A percentile compares a stretch with the other conserved stretches of the same genome.
Evolutionary conservation across 1,140 invertebrate species (phyloP).

Genomic region (Pemphigus obesinymphae): DNA sequence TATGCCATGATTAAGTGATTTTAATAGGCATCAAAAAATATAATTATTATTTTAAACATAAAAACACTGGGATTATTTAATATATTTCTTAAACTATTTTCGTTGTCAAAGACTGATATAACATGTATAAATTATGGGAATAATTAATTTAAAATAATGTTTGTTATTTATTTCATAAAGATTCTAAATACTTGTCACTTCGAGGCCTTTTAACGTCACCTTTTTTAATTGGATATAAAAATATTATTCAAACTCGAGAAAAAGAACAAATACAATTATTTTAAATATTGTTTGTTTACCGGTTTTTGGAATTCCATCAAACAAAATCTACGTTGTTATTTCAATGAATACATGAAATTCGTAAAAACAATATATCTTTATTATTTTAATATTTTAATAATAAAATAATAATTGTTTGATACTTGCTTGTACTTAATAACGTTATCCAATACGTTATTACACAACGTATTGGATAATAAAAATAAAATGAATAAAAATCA

Average conservation of each 20-base stretch:
- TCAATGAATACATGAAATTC: background rate
- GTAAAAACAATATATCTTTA: background rate
- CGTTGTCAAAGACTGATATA: no score
- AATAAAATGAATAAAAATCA: background rate
- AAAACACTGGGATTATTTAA: no score
- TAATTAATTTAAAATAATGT: no score
- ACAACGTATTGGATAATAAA: background rate
- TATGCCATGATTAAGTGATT: no score
- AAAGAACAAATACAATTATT: background rate
- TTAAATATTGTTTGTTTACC: background rate
- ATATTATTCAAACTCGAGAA: background rate
- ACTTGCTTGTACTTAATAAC: background rate
- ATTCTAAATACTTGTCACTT: no score
- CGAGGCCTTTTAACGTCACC: background rate
- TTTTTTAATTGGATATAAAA: background rate
- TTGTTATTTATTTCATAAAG: no score
- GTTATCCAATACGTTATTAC: background rate
- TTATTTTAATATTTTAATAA: background rate
- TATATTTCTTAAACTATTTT: no score
- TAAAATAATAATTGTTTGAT: conserved; percentile 5
- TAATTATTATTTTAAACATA: no score
- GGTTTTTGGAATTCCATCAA: background rate
- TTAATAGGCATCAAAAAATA: no score
- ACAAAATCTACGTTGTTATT: background rate
- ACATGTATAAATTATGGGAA: no score